Conservation (phyloP, 2,113 vertebrate species). For the Ictalurus punctatus region DNA sequence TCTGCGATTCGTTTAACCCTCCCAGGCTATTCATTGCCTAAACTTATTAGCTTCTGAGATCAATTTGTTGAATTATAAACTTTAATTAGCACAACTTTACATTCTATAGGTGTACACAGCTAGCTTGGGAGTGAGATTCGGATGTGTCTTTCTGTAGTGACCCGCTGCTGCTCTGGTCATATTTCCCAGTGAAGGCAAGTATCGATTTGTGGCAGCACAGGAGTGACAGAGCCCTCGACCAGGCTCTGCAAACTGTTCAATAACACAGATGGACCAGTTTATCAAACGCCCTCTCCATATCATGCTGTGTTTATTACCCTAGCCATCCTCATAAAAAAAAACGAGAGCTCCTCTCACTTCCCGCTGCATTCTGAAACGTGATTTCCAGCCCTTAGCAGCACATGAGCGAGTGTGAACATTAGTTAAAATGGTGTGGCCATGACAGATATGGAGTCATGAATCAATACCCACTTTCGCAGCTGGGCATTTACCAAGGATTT, state of each 20-base stretch:
- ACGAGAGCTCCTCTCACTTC: slow-evolving; percentile 15
- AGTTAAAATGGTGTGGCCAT: slow-evolving; percentile 37
- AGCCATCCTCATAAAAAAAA: slow-evolving; percentile 45
- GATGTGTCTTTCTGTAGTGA: slow-evolving; percentile 28
- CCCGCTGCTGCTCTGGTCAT: slow-evolving; percentile 36
- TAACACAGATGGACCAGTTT: slow-evolving; percentile 53
- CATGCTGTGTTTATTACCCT: slow-evolving; percentile 55
- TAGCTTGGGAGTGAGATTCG: neutral
- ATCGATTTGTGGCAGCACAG: slow-evolving; percentile 43
- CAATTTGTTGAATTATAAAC: slow-evolving; percentile 19
- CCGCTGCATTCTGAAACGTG: slow-evolving; percentile 11
- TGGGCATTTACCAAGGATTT: neutral
- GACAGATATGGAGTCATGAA: slow-evolving; percentile 26
- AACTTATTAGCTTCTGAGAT: neutral
- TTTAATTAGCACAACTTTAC: slow-evolving; percentile 10
- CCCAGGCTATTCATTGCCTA: neutral
- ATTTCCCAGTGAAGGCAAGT: slow-evolving; percentile 48
- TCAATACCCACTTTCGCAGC: slow-evolving; percentile 11
- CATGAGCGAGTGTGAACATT: neutral
- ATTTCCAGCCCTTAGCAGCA: slow-evolving; percentile 38
- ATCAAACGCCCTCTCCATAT: slow-evolving; percentile 54
- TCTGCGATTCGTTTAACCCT: neutral
- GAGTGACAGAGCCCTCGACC: slow-evolving; percentile 48
- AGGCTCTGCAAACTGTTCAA: slow-evolving; percentile 52
- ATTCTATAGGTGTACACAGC: neutral